phyloP scores from a whole-genome alignment of 2,888 invertebrate species.

The Xanthostigma xanthostigma region DNA sequence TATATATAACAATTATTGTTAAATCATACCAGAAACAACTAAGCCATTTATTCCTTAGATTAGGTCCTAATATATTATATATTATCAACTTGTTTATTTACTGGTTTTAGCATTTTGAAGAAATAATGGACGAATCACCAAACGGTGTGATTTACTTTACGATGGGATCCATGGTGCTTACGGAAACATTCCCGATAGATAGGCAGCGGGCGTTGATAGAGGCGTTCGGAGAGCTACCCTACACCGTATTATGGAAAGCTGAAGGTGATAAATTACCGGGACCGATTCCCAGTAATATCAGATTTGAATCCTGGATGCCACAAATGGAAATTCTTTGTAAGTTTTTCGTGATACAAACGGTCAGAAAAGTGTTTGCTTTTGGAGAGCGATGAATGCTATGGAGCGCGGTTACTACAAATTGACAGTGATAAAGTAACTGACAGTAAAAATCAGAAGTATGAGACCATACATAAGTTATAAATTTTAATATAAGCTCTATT shows the following conservation, averaged over 20 bases:
- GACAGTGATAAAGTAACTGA: too few species aligned
- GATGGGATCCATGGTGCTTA: slow-evolving; percentile 41
- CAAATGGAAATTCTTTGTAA: slow-evolving; percentile 37
- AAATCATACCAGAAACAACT: too few species aligned
- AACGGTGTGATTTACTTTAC: slow-evolving; percentile 38
- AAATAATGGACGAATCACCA: slow-evolving; percentile 16
- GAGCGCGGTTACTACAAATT: too few species aligned
- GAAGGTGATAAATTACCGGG: slow-evolving; percentile 32
- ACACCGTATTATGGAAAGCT: slow-evolving; percentile 39
- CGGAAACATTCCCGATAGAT: slow-evolving; percentile 35
- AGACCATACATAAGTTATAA: too few species aligned
- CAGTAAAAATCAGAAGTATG: too few species aligned
- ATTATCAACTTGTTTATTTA: slow-evolving; percentile 1
- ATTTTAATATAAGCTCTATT: too few species aligned
- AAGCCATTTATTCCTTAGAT: background rate
- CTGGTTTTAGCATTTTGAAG: slow-evolving; percentile 15
- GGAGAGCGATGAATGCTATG: too few species aligned
- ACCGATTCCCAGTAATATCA: slow-evolving; percentile 32
- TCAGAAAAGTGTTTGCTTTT: too few species aligned
- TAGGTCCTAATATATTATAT: too few species aligned
- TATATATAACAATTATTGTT: too few species aligned
- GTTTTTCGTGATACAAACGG: slow-evolving; percentile 15
- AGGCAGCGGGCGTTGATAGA: slow-evolving; percentile 32
- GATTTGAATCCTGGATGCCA: slow-evolving; percentile 37
- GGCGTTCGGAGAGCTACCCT: slow-evolving; percentile 34